Evolutionary conservation across 2,888 invertebrate genomes (phyloP).

Genomic region (Rotaria socialis): DNA sequence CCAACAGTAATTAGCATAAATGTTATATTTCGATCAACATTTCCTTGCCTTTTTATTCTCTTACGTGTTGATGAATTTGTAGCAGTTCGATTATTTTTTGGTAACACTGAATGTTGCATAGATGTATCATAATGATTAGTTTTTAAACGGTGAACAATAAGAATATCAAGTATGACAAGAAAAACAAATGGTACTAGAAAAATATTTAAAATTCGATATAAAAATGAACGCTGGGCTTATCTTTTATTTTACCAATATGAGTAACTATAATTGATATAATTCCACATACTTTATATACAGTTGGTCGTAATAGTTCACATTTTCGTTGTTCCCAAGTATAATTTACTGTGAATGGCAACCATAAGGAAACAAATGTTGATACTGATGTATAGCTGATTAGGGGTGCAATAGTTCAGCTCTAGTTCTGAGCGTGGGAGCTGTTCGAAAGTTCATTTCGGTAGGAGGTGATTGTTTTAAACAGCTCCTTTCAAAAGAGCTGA

Average conservation of each 20-base stretch:
- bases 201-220: too few species aligned
- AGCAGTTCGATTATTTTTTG: neutral
- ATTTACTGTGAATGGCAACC: neutral
- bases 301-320: neutral
- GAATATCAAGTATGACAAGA: neutral
- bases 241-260: neutral
- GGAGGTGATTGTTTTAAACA: too few species aligned
- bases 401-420: too few species aligned
- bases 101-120: neutral
- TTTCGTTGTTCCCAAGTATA: neutral
- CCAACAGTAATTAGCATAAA: conserved; percentile 30
- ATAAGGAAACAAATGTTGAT: neutral
- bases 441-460: too few species aligned
- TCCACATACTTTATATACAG: neutral
- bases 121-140: neutral
- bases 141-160: conserved; percentile 7
- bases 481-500: too few species aligned
- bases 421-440: too few species aligned
- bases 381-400: neutral
- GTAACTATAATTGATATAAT: neutral
- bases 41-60: neutral
- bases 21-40: conserved; percentile 33
- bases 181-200: conserved; percentile 11
- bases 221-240: too few species aligned
- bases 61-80: neutral